Evolutionary conservation across 2,797 vertebrate genomes (phyloP), one percentile per base, ranked within the genome.

Genomic region (Glyptemys insculpta): DNA sequence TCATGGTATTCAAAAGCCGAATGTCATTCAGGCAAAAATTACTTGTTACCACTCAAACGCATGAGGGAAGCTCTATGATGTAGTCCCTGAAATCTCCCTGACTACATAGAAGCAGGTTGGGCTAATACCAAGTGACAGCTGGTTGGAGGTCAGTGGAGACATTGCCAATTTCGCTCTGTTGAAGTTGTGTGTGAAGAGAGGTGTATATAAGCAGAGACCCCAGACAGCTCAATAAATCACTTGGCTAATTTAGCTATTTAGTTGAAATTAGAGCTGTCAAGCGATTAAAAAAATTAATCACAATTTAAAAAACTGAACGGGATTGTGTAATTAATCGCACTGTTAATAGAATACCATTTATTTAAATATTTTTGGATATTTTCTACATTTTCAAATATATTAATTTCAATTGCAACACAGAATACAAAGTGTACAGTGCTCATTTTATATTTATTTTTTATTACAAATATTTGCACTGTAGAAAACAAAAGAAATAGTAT

Each of bases 221-320:
- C 37, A 90, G 81, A n/a, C 4, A 85, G 44, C 84, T 83, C n/a
- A 68, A 91, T 54, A 92, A 89, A 92, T 68, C 50, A 86, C 53
- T 47, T 79, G 87, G 76, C 79, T 88, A 86, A 92, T 76, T 41
- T 83, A 81, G 56, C 76, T 93, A 65, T 54, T 90, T 81, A 86
- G 8, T 83, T 90, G 57, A 94, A 94, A 88, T 54, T 25, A 54
- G 23, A 23, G 21, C 54, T 54, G 54, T 54, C 54, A 25, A 54
- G 54, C 23, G 23, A 54, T 54, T 54, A 25, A 54, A 54, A 54
- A 54, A 54, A 54, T 10, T 25, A 54, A 54, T 54, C 21, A 21
- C 21, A 52, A 52, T 52, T 25, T 23, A 54, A 25, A 50, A 54
- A 25, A 23, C 25, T 23, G 9, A 54, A 23, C 8, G 8, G 2